A percentile compares a stretch with the other conserved stretches of the same genome.
phyloP scores from a whole-genome alignment of 2,888 invertebrate species.

The Drosophila antonietae region DNA sequence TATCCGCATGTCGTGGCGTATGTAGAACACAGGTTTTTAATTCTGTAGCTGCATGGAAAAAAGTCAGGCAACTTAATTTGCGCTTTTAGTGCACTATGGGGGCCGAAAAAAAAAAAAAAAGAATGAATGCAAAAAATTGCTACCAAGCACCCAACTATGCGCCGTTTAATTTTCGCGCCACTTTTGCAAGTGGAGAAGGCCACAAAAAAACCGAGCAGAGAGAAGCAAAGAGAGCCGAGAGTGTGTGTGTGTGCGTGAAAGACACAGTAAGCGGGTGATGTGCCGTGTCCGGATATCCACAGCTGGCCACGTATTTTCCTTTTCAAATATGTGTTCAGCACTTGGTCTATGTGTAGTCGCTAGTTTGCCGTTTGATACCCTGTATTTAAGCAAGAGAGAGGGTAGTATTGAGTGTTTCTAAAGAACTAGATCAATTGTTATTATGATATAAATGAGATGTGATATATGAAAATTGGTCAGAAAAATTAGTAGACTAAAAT shows the following conservation, averaged over 20 bases:
- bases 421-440: background rate
- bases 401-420: background rate
- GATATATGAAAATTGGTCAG: too few species aligned
- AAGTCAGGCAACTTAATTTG: constrained; percentile 70
- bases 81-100: constrained; percentile 70
- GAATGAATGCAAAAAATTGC: constrained; percentile 13
- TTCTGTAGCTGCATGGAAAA: constrained; percentile 53
- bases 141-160: constrained; percentile 53
- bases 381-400: background rate
- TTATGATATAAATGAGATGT: too few species aligned
- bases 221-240: constrained; percentile 7
- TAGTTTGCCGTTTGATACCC: constrained; percentile 23
- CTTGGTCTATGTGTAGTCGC: constrained; percentile 44
- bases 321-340: constrained; percentile 78
- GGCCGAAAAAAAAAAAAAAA: constrained; percentile 28
- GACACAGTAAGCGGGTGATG: constrained; percentile 16
- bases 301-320: constrained; percentile 75
- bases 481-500: too few species aligned
- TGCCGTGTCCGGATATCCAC: constrained; percentile 58
- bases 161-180: constrained; percentile 76
- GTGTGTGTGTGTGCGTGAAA: constrained; percentile 5
- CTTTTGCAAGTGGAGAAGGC: constrained; percentile 43
- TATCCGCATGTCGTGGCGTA: constrained; percentile 5
- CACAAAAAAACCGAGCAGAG: constrained; percentile 14
- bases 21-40: constrained; percentile 57